These are phyloP conservation scores for Callipepla squamata DNA, from an alignment of 2,113 vertebrate species.

Conservation along the genomic window DNA sequence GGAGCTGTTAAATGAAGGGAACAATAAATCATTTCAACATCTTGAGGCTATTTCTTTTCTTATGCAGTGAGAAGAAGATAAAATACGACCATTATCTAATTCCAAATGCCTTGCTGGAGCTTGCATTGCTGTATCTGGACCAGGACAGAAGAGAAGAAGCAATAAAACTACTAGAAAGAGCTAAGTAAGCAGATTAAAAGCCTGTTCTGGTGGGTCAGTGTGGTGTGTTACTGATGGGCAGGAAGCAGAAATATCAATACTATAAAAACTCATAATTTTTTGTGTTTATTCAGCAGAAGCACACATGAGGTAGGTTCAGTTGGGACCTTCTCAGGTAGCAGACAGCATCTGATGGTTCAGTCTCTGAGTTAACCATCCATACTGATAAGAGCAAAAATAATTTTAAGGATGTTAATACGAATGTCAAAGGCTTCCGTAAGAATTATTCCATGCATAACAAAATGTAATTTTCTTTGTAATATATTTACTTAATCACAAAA, in stretches of 20 bases:
- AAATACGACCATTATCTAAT: slow-evolving; percentile 97
- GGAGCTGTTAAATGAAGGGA: slow-evolving; percentile 13
- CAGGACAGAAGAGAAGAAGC: slow-evolving; percentile 87
- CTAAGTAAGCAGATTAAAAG: slow-evolving; percentile 85
- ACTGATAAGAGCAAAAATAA: background rate
- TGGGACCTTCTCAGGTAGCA: background rate
- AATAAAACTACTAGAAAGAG: slow-evolving; percentile 88
- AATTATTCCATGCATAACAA: background rate
- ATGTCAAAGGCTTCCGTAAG: background rate
- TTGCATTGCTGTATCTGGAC: slow-evolving; percentile 91
- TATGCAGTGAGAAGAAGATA: slow-evolving; percentile 90
- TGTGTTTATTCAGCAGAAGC: background rate
- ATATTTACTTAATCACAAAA: background rate
- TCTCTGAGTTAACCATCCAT: background rate
- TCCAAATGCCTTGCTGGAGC: slow-evolving; percentile 93
- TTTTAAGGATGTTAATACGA: background rate
- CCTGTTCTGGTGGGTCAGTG: background rate
- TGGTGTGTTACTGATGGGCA: background rate
- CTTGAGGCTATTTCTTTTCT: slow-evolving; percentile 26
- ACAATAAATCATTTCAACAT: background rate
- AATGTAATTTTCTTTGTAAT: background rate
- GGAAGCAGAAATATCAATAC: background rate
- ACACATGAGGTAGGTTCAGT: fast-evolving
- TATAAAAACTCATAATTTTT: background rate
- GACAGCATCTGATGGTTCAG: background rate